These are phyloP conservation scores for Hephaestus fuliginosus DNA, from an alignment of 2,797 vertebrate species.

Conservation along the genomic window DNA sequence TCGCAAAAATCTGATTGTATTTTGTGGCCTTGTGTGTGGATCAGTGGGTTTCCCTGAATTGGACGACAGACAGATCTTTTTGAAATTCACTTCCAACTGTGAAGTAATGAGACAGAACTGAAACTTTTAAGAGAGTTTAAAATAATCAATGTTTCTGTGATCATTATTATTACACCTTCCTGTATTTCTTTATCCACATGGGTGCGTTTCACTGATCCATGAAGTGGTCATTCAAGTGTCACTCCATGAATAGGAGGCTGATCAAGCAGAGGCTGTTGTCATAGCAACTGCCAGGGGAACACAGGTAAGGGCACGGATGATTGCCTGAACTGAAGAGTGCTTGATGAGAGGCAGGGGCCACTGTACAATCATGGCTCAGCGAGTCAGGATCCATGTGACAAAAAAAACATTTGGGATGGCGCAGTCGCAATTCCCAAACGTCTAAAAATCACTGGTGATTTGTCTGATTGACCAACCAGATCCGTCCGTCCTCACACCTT, in stretches of 20 bases:
- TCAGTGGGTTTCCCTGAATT: conserved; percentile 27
- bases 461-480: conserved; percentile 51
- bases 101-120: conserved; percentile 26
- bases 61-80: conserved; percentile 45
- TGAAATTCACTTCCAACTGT: conserved; percentile 37
- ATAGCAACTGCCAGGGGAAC: conserved; percentile 81
- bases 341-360: conserved; percentile 79
- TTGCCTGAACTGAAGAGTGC: conserved; percentile 84
- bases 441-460: conserved; percentile 50
- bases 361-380: conserved; percentile 78
- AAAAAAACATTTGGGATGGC: conserved; percentile 43
- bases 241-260: conserved; percentile 82
- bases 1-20: conserved; percentile 11
- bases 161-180: conserved; percentile 55
- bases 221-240: conserved; percentile 85
- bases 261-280: conserved; percentile 84
- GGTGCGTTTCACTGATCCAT: conserved; percentile 78
- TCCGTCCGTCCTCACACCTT: conserved; percentile 41
- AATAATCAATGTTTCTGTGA: conserved; percentile 47
- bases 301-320: conserved; percentile 84
- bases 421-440: conserved; percentile 51
- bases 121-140: conserved; percentile 51
- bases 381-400: conserved; percentile 56
- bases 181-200: conserved; percentile 72
- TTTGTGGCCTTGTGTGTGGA: conserved; percentile 1